A percentile compares a stretch with the other conserved stretches of the same genome.
Conservation (phyloP, 2,888 invertebrate species). For the Syritta pipiens region DNA sequence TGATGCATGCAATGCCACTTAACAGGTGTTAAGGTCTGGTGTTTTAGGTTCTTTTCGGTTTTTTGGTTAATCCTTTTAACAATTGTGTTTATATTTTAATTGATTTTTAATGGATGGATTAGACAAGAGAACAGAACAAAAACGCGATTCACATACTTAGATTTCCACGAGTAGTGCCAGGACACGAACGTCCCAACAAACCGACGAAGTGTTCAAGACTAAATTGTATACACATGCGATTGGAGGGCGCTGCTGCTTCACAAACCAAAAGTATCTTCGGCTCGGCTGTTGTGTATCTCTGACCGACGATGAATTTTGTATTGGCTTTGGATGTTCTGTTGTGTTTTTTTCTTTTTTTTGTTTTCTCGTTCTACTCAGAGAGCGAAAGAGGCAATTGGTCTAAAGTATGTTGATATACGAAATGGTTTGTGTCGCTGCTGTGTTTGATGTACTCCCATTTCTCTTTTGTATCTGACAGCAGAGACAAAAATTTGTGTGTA, state of each 20-base stretch:
- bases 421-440: constrained; percentile 47
- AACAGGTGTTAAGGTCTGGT: constrained; percentile 42
- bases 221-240: constrained; percentile 70
- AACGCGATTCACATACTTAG: constrained; percentile 66
- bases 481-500: constrained; percentile 14
- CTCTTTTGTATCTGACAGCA: constrained; percentile 28
- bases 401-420: constrained; percentile 31
- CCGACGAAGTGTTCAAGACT: constrained; percentile 78
- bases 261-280: constrained; percentile 58
- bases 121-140: constrained; percentile 49
- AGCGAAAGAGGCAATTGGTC: constrained; percentile 49
- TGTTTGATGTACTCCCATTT: constrained; percentile 21
- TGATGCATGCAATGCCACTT: constrained; percentile 18
- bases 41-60: no score
- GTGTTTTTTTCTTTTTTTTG: no score
- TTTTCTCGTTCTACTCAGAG: constrained; percentile 21
- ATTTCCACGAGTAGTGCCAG: constrained; percentile 51
- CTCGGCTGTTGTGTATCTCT: constrained; percentile 50
- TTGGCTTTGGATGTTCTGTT: no score
- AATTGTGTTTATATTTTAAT: constrained; percentile 7
- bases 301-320: constrained; percentile 59
- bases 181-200: constrained; percentile 76
- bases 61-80: constrained; percentile 2
- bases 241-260: constrained; percentile 60
- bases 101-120: constrained; percentile 25